Evolutionary conservation across 2,888 invertebrate species (phyloP).

Genomic region (Drosophila recens): DNA sequence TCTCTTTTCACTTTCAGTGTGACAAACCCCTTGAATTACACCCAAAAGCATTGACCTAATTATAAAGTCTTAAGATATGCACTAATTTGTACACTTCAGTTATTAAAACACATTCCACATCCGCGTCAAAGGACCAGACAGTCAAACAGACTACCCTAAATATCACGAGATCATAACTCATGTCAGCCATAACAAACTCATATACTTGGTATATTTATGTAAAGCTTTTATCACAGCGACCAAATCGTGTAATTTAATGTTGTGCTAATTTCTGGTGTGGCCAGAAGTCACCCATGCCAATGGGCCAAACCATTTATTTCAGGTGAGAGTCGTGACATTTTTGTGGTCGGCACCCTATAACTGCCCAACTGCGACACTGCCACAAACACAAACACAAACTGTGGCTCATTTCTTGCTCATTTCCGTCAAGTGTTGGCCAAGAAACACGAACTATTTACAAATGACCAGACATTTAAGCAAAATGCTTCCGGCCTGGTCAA

Average conservation of each 20-base stretch:
- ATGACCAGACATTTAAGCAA: conserved; percentile 79
- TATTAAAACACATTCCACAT: conserved; percentile 49
- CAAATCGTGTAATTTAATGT: conserved; percentile 80
- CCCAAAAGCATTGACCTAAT: conserved; percentile 61
- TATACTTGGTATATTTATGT: conserved; percentile 29
- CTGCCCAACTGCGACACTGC: conserved; percentile 2
- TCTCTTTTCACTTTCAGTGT: not conserved
- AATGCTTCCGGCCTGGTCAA: conserved; percentile 74
- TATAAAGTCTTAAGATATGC: conserved; percentile 42
- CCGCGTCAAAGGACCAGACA: conserved; percentile 30
- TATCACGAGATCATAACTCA: conserved; percentile 70
- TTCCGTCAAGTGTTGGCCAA: conserved; percentile 74
- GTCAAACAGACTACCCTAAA: conserved; percentile 22
- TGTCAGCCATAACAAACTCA: conserved; percentile 59
- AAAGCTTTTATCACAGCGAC: conserved; percentile 62
- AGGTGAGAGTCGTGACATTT: conserved; percentile 79
- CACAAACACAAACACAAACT: conserved; percentile 20
- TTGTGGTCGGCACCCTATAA: conserved; percentile 43
- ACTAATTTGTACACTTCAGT: conserved; percentile 43
- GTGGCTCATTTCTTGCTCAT: conserved; percentile 74
- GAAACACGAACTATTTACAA: conserved; percentile 78
- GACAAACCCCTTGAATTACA: not conserved
- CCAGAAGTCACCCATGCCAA: conserved; percentile 43
- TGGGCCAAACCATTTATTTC: conserved; percentile 31
- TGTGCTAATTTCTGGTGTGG: conserved; percentile 76